phyloP scores from a whole-genome alignment of 2,797 vertebrate species.

The Perodicticus potto region DNA sequence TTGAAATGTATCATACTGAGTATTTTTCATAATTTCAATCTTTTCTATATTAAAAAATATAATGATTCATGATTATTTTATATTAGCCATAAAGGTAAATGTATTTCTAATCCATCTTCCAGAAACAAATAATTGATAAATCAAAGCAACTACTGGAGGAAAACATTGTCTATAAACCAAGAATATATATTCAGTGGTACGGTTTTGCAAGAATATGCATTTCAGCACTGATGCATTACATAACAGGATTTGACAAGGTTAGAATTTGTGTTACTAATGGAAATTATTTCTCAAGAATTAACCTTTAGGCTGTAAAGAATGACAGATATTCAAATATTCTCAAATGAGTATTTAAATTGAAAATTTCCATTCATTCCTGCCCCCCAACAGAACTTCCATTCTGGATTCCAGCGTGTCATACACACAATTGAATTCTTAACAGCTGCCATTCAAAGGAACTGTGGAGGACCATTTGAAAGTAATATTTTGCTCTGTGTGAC shows the following conservation, averaged over 20 bases:
- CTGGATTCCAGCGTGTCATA: conserved; percentile 85
- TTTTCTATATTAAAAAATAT: conserved; percentile 6
- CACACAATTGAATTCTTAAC: conserved; percentile 89
- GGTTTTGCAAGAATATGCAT: conserved; percentile 74
- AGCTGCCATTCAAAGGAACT: conserved; percentile 90
- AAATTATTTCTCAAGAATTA: conserved; percentile 90
- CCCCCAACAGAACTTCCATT: conserved; percentile 85
- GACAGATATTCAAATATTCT: conserved; percentile 89
- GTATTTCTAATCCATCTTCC: conserved; percentile 26
- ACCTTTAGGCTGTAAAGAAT: conserved; percentile 88
- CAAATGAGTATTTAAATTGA: conserved; percentile 87
- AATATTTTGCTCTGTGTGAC: conserved; percentile 94
- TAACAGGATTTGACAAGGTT: conserved; percentile 89
- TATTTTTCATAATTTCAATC: conserved; percentile 33
- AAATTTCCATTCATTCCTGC: conserved; percentile 86
- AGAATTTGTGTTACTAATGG: conserved; percentile 89
- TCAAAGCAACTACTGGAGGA: conserved; percentile 67
- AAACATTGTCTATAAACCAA: conserved; percentile 72
- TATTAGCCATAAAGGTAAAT: neutral
- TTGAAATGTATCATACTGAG: neutral
- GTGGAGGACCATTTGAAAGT: conserved; percentile 92
- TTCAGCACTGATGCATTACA: conserved; percentile 80
- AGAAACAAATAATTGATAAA: conserved; percentile 75
- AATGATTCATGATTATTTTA: neutral
- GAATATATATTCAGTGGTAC: conserved; percentile 77